phyloP scores from a whole-genome alignment of 2,113 vertebrate species.

The Grammomys dolichurus region DNA sequence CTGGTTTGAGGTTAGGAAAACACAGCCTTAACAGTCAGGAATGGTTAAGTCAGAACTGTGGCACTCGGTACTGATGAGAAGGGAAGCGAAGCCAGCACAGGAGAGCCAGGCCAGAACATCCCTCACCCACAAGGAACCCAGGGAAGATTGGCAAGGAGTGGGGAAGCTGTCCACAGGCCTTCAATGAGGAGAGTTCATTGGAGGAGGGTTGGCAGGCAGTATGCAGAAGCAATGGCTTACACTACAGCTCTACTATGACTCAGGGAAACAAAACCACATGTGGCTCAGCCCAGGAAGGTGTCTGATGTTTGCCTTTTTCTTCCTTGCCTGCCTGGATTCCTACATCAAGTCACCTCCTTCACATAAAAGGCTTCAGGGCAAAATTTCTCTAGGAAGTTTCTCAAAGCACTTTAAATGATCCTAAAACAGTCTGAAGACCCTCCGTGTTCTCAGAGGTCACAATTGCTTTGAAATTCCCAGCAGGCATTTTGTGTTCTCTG shows the following conservation, averaged over 20 bases:
- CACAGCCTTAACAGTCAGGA: constrained; percentile 47
- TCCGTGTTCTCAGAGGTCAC: neutral
- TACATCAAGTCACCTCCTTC: too few relatives aligned
- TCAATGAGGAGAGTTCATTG: neutral
- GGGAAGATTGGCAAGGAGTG: neutral
- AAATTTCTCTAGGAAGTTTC: neutral
- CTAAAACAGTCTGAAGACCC: neutral
- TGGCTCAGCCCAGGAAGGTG: neutral
- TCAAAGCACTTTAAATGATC: neutral
- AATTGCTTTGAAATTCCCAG: neutral
- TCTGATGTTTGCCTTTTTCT: neutral
- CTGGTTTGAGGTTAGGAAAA: constrained; percentile 76
- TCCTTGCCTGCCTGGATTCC: neutral
- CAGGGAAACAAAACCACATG: neutral
- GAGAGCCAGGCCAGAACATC: neutral
- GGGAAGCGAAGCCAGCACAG: neutral
- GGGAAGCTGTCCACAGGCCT: neutral
- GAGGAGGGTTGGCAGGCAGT: neutral
- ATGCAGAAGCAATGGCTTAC: neutral
- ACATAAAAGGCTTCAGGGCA: neutral
- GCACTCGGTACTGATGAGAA: neutral
- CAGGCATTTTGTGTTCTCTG: neutral
- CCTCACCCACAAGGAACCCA: neutral
- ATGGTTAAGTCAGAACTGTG: constrained; percentile 56
- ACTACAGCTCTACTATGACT: neutral